Percentiles rank a stretch among this genome's conserved stretches.
Conservation (phyloP, 2,797 vertebrate genomes). For the Anableps anableps region DNA sequence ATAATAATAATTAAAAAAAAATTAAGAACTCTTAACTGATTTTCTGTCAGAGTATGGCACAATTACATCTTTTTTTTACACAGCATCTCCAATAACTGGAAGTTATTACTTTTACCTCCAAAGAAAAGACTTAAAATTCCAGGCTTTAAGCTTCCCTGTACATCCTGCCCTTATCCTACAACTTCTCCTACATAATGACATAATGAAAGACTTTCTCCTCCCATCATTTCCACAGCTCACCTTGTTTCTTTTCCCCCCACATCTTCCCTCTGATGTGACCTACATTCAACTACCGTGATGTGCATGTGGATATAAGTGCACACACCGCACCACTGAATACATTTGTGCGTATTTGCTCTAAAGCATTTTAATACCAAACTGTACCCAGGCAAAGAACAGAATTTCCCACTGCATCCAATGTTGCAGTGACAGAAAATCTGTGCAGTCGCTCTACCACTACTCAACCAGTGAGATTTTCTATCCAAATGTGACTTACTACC, state of each 20-base stretch:
- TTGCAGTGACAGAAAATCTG: conserved; percentile 8
- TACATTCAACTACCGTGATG: conserved; percentile 59
- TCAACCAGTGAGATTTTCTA: conserved; percentile 17
- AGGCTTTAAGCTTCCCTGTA: conserved; percentile 26
- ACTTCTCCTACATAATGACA: conserved; percentile 49
- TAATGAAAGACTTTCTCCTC: conserved; percentile 67
- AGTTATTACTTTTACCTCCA: conserved; percentile 21
- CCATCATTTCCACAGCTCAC: conserved; percentile 51
- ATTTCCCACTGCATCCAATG: conserved; percentile 35
- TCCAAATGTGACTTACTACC: conserved; percentile 35
- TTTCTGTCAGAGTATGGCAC: conserved; percentile 3
- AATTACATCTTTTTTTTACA: conserved; percentile 1
- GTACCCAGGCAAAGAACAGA: conserved; percentile 17
- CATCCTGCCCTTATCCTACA: conserved; percentile 35
- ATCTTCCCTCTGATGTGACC: conserved; percentile 59
- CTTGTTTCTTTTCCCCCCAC: conserved; percentile 61
- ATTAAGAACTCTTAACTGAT: background rate
- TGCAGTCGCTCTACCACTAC: conserved; percentile 17
- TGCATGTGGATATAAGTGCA: conserved; percentile 52
- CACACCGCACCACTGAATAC: conserved; percentile 23
- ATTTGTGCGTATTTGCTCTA: conserved; percentile 26
- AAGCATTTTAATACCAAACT: conserved; percentile 22
- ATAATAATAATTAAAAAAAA: background rate
- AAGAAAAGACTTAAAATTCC: conserved; percentile 13
- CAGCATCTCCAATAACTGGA: conserved; percentile 15